Conservation (phyloP, 2,797 vertebrate species). For the Gymnothorax reevesii region DNA sequence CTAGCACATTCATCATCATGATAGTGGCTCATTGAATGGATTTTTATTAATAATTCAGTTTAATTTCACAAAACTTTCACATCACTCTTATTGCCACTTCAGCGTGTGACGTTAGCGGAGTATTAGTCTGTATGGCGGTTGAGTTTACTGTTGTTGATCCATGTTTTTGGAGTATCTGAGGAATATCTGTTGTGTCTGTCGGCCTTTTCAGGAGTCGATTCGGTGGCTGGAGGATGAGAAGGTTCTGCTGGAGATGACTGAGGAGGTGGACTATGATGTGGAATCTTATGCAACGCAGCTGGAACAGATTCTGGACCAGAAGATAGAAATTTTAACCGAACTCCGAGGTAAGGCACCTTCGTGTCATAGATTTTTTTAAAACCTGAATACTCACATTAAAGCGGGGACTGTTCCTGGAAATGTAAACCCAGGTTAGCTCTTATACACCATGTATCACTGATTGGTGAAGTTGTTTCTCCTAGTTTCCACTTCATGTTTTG, state of each 20-base stretch:
- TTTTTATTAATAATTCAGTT: too few species aligned
- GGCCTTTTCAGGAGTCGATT: constrained; percentile 84
- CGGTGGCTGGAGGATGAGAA: constrained; percentile 96
- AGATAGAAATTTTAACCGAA: constrained; percentile 92
- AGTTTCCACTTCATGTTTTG: not conserved
- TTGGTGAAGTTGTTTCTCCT: not conserved
- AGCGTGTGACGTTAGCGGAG: not conserved
- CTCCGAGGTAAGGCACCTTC: constrained; percentile 79
- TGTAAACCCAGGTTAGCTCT: not conserved
- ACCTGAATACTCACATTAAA: not conserved
- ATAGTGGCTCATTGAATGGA: too few species aligned
- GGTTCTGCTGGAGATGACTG: constrained; percentile 92
- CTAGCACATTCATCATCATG: too few species aligned
- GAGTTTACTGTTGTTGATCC: not conserved
- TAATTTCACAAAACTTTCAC: too few species aligned
- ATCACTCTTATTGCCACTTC: too few species aligned
- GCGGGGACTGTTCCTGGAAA: not conserved
- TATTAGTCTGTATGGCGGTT: not conserved
- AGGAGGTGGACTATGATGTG: constrained; percentile 97
- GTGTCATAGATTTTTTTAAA: not conserved
- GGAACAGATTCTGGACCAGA: constrained; percentile 93
- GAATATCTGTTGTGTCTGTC: not conserved
- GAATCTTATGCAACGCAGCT: constrained; percentile 93
- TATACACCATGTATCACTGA: not conserved
- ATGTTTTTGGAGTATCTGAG: not conserved